phyloP scores from a whole-genome alignment of 2,113 vertebrate genomes.

The Vulpes ferrilata region DNA sequence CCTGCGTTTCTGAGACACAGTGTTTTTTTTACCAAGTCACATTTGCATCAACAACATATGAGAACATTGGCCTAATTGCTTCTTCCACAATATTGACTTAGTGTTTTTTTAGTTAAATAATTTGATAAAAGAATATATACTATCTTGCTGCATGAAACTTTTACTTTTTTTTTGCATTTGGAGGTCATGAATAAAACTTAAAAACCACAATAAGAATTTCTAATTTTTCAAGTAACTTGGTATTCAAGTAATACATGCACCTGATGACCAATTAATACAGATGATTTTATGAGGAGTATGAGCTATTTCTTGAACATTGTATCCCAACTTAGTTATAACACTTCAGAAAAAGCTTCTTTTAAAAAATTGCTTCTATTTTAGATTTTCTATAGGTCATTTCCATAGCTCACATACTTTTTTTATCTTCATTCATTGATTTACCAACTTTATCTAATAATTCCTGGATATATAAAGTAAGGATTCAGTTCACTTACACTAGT shows the following conservation, averaged over 20 bases:
- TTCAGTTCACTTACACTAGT: background rate
- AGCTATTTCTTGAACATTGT: background rate
- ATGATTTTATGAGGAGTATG: background rate
- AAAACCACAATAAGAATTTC: background rate
- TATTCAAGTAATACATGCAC: background rate
- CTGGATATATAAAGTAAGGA: background rate
- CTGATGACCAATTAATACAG: background rate
- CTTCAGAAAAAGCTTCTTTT: background rate
- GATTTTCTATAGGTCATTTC: background rate
- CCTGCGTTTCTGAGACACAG: background rate
- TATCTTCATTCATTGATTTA: background rate
- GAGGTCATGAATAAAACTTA: background rate
- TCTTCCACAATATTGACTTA: background rate
- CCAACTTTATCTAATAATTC: background rate
- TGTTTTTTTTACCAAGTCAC: background rate
- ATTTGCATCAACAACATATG: background rate
- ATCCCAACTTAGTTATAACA: background rate
- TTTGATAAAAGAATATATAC: background rate
- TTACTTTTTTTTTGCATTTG: background rate
- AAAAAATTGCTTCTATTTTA: slow-evolving; percentile 34
- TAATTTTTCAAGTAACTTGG: slow-evolving; percentile 7
- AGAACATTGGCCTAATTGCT: background rate
- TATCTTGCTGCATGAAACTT: background rate
- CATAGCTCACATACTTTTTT: background rate
- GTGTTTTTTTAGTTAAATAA: background rate